These are phyloP conservation scores for Aethina tumida DNA, from an alignment of 1,140 invertebrate genomes.

Conservation along the genomic window DNA sequence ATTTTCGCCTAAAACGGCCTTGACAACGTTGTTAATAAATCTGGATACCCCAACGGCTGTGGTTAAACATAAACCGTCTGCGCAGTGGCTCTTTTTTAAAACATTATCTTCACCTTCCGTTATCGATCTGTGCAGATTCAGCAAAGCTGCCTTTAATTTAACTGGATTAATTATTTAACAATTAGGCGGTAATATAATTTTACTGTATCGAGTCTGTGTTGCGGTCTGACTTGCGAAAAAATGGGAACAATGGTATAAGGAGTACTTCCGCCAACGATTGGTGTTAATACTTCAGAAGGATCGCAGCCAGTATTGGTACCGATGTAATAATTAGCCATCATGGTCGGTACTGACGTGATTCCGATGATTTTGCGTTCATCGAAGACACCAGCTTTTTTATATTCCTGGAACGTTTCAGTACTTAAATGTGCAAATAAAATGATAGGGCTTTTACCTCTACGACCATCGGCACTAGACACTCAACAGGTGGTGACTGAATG, in stretches of 20 bases:
- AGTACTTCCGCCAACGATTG: conserved; percentile 24
- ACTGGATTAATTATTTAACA: neutral
- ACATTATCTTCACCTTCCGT: conserved; percentile 24
- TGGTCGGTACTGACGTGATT: conserved; percentile 21
- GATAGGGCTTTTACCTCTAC: conserved; percentile 24
- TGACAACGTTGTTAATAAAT: conserved; percentile 27
- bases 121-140: conserved; percentile 22
- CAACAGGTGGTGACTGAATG: conserved; percentile 29
- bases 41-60: conserved; percentile 27
- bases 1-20: conserved; percentile 23
- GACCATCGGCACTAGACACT: conserved; percentile 29
- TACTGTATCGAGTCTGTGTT: conserved; percentile 17
- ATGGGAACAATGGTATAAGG: conserved; percentile 21
- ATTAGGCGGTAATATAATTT: no score
- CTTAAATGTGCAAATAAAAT: conserved; percentile 2
- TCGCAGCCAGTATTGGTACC: conserved; percentile 15
- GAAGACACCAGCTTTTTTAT: conserved; percentile 26
- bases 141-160: no score
- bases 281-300: conserved; percentile 20
- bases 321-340: conserved; percentile 25
- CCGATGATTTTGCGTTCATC: conserved; percentile 31
- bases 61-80: conserved; percentile 18
- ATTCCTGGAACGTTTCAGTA: conserved; percentile 21
- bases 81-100: conserved; percentile 17
- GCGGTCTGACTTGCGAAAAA: conserved; percentile 23